Conservation (phyloP, 2,888 invertebrate genomes). For the Diarsia mendica region DNA sequence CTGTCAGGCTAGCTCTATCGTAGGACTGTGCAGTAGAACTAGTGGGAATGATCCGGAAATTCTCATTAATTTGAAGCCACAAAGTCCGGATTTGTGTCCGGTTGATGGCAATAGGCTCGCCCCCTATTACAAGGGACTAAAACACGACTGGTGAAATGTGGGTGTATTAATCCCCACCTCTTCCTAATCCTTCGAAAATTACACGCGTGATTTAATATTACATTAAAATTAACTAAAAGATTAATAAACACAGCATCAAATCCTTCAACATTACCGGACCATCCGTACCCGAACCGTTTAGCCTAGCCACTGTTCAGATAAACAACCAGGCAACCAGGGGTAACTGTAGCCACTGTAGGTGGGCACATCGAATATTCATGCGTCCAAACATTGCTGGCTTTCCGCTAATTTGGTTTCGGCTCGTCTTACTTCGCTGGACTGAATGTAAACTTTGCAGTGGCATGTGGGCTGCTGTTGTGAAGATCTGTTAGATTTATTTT, state of each 20-base stretch:
- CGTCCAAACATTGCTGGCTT: constrained; percentile 57
- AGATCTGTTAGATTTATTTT: background rate
- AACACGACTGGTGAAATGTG: no score
- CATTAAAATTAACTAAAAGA: no score
- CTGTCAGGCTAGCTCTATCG: no score
- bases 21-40: no score
- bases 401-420: constrained; percentile 61
- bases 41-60: no score
- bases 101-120: no score
- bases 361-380: constrained; percentile 76
- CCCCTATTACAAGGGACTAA: no score
- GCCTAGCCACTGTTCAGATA: constrained; percentile 70
- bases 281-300: constrained; percentile 67
- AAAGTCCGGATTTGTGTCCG: no score
- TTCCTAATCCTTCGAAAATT: no score
- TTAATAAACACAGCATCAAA: constrained; percentile 38
- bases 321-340: constrained; percentile 71
- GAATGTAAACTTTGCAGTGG: constrained; percentile 36
- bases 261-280: constrained; percentile 41
- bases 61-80: no score
- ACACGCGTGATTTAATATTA: no score
- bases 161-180: no score
- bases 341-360: constrained; percentile 70
- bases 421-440: constrained; percentile 45
- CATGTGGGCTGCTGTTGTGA: constrained; percentile 11